Percentiles rank a stretch among this genome's conserved stretches.
phyloP scores from a whole-genome alignment of 2,888 invertebrate genomes.

The Gortyna flavago region DNA sequence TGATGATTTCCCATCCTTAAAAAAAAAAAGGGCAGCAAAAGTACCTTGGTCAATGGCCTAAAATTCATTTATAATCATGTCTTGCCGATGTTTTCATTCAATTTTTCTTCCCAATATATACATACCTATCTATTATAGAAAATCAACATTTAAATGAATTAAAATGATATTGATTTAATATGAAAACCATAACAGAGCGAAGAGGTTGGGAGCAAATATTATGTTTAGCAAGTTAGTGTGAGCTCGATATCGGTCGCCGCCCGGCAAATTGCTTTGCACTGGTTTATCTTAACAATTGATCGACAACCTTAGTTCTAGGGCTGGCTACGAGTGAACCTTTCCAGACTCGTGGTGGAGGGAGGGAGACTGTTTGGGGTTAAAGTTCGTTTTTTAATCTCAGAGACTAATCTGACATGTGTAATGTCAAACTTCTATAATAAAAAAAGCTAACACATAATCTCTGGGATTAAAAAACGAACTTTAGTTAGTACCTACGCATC shows the following conservation, averaged over 20 bases:
- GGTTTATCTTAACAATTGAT: constrained; percentile 55
- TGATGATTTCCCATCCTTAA: no score
- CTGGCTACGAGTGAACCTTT: constrained; percentile 1
- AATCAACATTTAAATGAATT: constrained; percentile 31
- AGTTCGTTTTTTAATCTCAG: no score
- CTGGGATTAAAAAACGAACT: no score
- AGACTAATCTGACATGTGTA: no score
- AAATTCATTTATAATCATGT: neutral
- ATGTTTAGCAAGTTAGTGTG: constrained; percentile 52
- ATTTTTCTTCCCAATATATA: neutral
- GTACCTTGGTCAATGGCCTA: neutral
- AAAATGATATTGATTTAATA: constrained; percentile 41
- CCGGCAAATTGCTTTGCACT: constrained; percentile 32
- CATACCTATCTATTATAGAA: neutral
- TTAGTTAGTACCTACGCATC: no score
- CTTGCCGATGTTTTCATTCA: constrained; percentile 4
- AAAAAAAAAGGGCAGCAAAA: neutral
- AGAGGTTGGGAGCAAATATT: constrained; percentile 55
- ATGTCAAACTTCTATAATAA: no score
- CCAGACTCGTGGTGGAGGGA: neutral
- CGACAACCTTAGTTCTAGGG: constrained; percentile 53
- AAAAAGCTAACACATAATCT: no score
- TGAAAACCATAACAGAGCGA: constrained; percentile 33
- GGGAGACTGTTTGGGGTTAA: neutral
- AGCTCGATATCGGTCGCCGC: constrained; percentile 34